Evolutionary conservation across 2,888 invertebrate species (phyloP).

Genomic region (Fragum sueziense): DNA sequence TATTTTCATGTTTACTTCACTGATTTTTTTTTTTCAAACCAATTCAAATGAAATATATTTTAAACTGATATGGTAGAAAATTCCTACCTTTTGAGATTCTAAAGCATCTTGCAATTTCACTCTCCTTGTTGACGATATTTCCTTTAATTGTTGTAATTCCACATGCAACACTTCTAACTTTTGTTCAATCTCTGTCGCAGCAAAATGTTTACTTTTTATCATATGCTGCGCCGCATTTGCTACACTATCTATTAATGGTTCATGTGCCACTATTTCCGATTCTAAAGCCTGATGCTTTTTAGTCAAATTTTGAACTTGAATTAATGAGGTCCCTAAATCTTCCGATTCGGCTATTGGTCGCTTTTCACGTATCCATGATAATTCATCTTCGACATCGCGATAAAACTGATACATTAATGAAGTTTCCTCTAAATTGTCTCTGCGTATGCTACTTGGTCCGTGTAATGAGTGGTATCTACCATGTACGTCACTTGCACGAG

Average conservation of each 20-base stretch:
- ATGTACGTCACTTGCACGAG: constrained; percentile 85
- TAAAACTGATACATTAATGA: constrained; percentile 93
- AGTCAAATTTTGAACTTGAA: constrained; percentile 92
- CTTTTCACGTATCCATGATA: constrained; percentile 93
- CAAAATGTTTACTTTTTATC: constrained; percentile 93
- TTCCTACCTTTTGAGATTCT: constrained; percentile 91
- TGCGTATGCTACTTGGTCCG: constrained; percentile 94
- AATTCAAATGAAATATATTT: too few relatives aligned
- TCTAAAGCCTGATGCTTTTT: constrained; percentile 96
- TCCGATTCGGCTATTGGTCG: constrained; percentile 88
- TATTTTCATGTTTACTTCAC: too few relatives aligned
- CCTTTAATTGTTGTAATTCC: constrained; percentile 88
- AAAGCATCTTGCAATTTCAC: constrained; percentile 90
- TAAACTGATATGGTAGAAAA: too few relatives aligned
- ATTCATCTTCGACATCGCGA: constrained; percentile 95
- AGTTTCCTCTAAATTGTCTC: constrained; percentile 96
- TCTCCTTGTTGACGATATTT: constrained; percentile 84
- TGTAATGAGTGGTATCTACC: constrained; percentile 86
- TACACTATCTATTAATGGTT: constrained; percentile 91
- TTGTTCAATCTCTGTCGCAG: constrained; percentile 88
- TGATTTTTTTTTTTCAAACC: too few relatives aligned
- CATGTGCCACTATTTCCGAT: constrained; percentile 93
- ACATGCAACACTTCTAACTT: constrained; percentile 87
- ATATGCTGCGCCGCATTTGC: constrained; percentile 90
- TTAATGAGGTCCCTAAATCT: constrained; percentile 87